Conservation (phyloP, 2,888 invertebrate genomes). For the Amaurobius ferox region DNA sequence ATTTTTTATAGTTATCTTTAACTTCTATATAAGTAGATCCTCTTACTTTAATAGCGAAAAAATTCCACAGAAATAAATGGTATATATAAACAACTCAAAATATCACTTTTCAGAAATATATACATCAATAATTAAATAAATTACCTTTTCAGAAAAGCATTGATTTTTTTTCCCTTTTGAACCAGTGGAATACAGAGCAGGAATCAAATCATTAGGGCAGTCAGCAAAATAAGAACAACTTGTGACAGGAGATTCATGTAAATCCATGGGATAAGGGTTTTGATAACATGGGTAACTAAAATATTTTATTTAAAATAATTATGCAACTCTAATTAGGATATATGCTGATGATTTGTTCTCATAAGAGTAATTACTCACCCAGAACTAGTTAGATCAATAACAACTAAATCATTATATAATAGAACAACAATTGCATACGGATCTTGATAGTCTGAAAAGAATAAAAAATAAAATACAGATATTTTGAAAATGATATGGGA, state of each 20-base stretch:
- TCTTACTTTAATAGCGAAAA: too few species aligned
- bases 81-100: too few species aligned
- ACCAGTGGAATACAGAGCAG: constrained; percentile 98
- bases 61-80: too few species aligned
- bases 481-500: too few species aligned
- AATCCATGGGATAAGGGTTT: constrained; percentile 99
- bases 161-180: constrained; percentile 81
- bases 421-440: constrained; percentile 98
- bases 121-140: too few species aligned
- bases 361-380: constrained; percentile 80
- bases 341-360: too few species aligned
- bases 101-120: too few species aligned
- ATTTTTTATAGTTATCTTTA: too few species aligned
- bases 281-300: constrained; percentile 94
- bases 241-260: constrained; percentile 99
- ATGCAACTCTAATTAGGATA: background rate
- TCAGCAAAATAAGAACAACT: constrained; percentile 97
- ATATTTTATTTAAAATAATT: background rate
- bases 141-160: constrained; percentile 87
- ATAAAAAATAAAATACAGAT: too few species aligned
- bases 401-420: constrained; percentile 97
- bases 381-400: constrained; percentile 95
- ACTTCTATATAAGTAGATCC: too few species aligned
- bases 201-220: constrained; percentile 97
- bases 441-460: constrained; percentile 84